These are phyloP conservation scores for Campylomormyrus tamandua DNA, from an alignment of 2,113 vertebrate species.

Conservation along the genomic window DNA sequence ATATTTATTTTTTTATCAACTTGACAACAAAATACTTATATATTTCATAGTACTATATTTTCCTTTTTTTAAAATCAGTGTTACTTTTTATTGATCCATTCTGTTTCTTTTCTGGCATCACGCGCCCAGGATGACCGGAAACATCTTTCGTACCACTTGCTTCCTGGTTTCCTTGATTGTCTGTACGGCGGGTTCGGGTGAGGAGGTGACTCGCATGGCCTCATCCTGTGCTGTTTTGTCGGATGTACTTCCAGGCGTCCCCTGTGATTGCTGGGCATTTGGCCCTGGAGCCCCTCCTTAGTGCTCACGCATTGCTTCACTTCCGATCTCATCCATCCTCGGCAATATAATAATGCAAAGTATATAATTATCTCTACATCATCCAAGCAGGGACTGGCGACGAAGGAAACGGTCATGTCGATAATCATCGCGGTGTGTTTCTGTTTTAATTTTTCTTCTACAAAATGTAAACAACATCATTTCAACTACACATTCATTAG, in stretches of 20 bases:
- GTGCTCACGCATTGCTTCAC: background rate
- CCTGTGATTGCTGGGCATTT: background rate
- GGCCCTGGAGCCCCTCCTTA: background rate
- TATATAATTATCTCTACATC: background rate
- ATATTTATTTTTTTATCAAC: background rate
- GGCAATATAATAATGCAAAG: background rate
- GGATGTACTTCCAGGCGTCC: background rate
- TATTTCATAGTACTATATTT: background rate
- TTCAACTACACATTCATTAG: background rate
- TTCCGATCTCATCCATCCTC: background rate
- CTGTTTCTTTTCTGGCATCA: background rate
- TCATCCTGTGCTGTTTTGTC: background rate
- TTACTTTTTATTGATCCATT: background rate
- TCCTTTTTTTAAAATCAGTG: background rate
- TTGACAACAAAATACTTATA: background rate
- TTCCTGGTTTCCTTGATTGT: background rate
- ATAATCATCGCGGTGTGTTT: background rate
- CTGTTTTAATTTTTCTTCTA: background rate
- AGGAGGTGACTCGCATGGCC: background rate
- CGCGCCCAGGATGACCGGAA: background rate
- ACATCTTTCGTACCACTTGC: background rate
- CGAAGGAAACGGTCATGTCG: background rate
- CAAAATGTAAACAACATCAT: background rate
- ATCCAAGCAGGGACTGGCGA: background rate
- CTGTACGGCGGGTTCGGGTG: background rate